phyloP scores from a whole-genome alignment of 2,797 vertebrate genomes.

The Odontamblyopus rebecca region DNA sequence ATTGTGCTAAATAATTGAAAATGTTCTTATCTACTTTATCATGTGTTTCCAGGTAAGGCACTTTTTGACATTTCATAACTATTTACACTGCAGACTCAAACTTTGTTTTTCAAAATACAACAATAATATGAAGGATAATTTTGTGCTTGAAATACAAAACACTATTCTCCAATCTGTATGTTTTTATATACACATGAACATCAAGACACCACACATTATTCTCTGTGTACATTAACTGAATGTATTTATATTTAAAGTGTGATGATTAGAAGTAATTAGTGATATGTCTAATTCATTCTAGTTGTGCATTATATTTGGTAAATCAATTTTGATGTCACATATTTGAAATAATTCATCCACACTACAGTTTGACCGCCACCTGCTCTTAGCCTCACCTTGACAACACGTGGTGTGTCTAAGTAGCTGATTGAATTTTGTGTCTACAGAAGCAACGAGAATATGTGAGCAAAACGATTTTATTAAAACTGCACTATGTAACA shows the following conservation, averaged over 20 bases:
- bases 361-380: neutral
- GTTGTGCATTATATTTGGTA: neutral
- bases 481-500: too few relatives aligned
- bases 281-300: neutral
- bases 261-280: neutral
- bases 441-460: neutral
- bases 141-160: neutral
- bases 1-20: neutral
- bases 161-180: too few relatives aligned
- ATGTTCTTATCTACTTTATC: neutral
- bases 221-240: too few relatives aligned
- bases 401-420: neutral
- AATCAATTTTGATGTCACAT: too few relatives aligned
- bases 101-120: neutral
- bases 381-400: neutral
- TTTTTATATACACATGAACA: too few relatives aligned
- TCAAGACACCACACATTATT: too few relatives aligned
- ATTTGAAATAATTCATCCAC: neutral
- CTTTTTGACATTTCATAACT: neutral
- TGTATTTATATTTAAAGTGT: too few relatives aligned
- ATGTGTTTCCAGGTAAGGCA: neutral
- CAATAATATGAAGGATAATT: neutral
- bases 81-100: neutral
- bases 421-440: neutral
- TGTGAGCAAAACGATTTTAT: neutral